phyloP scores from a whole-genome alignment of 2,113 vertebrate genomes.

The Vimba vimba region DNA sequence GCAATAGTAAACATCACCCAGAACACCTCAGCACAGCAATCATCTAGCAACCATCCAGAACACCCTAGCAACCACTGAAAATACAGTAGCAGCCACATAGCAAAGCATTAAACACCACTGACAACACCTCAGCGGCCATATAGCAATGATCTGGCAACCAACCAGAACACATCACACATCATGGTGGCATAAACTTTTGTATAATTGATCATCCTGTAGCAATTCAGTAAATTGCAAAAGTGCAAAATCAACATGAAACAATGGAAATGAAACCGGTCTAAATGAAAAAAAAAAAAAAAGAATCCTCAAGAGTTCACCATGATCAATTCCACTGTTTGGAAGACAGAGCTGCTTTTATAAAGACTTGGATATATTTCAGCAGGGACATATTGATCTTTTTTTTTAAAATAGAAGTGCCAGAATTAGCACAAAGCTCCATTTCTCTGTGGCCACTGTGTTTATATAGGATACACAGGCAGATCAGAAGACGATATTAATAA shows the following conservation, averaged over 20 bases:
- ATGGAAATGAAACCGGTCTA: neutral
- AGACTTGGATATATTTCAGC: slow-evolving; percentile 35
- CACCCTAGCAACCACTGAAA: neutral
- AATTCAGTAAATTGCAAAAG: neutral
- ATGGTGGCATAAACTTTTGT: neutral
- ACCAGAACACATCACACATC: neutral
- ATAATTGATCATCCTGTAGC: neutral
- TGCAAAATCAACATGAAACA: slow-evolving; percentile 6
- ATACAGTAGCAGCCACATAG: neutral
- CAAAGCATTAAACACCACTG: neutral
- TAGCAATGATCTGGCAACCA: slow-evolving; percentile 3
- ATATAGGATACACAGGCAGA: slow-evolving; percentile 16
- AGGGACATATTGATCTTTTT: slow-evolving; percentile 49
- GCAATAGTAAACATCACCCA: too few relatives aligned
- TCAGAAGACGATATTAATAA: slow-evolving; percentile 7
- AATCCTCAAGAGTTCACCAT: neutral
- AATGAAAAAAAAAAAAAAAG: neutral
- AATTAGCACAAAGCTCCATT: slow-evolving; percentile 38
- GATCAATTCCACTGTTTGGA: slow-evolving; percentile 12
- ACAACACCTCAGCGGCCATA: neutral
- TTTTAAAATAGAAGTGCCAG: slow-evolving; percentile 46
- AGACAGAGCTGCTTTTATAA: slow-evolving; percentile 25
- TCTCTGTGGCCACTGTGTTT: slow-evolving; percentile 25
- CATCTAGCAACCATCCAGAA: neutral
- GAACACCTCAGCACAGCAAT: neutral